Base-by-base conservation (phyloP, 2,888 invertebrate genomes). In the Athrips mouffetella region DNA sequence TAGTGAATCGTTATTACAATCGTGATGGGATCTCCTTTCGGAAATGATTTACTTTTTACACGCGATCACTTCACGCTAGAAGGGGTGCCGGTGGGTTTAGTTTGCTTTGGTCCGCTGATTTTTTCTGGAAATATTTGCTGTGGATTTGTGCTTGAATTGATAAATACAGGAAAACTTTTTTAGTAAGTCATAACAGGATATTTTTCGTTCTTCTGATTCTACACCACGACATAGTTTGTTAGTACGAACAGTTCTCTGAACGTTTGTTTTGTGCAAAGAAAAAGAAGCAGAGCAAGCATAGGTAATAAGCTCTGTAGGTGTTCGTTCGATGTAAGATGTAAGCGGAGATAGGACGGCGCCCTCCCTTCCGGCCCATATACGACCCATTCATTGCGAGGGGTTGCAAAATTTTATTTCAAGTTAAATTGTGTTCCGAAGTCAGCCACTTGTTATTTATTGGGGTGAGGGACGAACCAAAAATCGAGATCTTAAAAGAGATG, bases 371-470 rank as follows among this genome's bases (percentile, higher is more conserved):
- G 70, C 59, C 72, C 81, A 78, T 85, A 80, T 81, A 80, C 76
- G 65, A 62, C 69, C 72, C 70, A 78, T 80, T 78, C 77, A 74
- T 70, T 69, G 76, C 63, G 74, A 67, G 69, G 80, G 84, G 79
- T 77, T 79, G 70, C 78, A 76, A 80, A 83, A 84, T 84, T 85
- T 85, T 85, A 85, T 86, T 86, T 81, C 76, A 78, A 84, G 77
- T 86, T 82, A 85, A 86, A 87, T 86, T 82, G 83, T 82, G 79
- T 83, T 85, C 70, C 68, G 76, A 70, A 76, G 74, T 78, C 76
- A 73, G 73, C 71, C 75, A 76, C 74, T 77, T 79, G 73, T 81
- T 79, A 80, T 79, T 80, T 78, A 76, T 79, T 69, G 69, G 75
- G 77, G 73, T 67, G 70, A 61, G 65, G 56, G 42, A 45, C 42